phyloP scores from a whole-genome alignment of 2,888 invertebrate genomes.

The Drosophila atripex region DNA sequence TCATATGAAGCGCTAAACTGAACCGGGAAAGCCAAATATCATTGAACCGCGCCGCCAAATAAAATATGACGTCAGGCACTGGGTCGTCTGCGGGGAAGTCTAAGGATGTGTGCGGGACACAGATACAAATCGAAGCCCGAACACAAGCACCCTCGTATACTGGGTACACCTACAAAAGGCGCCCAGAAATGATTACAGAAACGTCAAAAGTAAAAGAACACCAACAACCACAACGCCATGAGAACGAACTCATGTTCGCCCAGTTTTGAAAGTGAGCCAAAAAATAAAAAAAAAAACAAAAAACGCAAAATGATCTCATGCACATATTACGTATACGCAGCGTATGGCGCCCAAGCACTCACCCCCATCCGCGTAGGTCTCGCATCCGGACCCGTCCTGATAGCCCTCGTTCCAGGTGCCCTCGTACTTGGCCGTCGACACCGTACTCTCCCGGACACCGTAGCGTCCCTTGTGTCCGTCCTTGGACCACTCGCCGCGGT shows the following conservation, averaged over 20 bases:
- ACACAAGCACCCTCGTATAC: conserved; percentile 3
- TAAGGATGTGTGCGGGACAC: conserved; percentile 14
- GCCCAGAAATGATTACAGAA: conserved; percentile 66
- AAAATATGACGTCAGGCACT: conserved; percentile 74
- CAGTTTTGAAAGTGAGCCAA: conserved; percentile 47
- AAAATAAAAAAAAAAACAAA: conserved; percentile 39
- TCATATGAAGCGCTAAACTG: conserved; percentile 19
- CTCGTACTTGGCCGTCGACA: conserved; percentile 97
- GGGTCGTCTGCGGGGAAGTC: conserved; percentile 43
- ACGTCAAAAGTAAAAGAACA: conserved; percentile 62
- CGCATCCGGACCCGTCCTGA: conserved; percentile 99
- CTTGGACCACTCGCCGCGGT: conserved; percentile 98
- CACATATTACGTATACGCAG: conserved; percentile 50
- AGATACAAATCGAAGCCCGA: background rate
- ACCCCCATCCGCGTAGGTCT: conserved; percentile 99
- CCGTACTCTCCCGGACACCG: conserved; percentile 97
- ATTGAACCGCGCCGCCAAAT: conserved; percentile 60
- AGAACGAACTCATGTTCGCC: conserved; percentile 42
- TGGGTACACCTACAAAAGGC: conserved; percentile 20
- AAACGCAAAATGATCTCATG: conserved; percentile 75
- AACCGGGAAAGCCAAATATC: conserved; percentile 61
- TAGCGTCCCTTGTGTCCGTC: conserved; percentile 99
- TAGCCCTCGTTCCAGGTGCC: conserved; percentile 99
- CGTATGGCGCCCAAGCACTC: conserved; percentile 83
- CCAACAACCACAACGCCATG: conserved; percentile 41